Percentiles rank a stretch among this genome's conserved stretches.
Evolutionary conservation across 37 sponge, comb jelly and placozoan species (phyloP).

Genomic region (Halichondria panicea): DNA sequence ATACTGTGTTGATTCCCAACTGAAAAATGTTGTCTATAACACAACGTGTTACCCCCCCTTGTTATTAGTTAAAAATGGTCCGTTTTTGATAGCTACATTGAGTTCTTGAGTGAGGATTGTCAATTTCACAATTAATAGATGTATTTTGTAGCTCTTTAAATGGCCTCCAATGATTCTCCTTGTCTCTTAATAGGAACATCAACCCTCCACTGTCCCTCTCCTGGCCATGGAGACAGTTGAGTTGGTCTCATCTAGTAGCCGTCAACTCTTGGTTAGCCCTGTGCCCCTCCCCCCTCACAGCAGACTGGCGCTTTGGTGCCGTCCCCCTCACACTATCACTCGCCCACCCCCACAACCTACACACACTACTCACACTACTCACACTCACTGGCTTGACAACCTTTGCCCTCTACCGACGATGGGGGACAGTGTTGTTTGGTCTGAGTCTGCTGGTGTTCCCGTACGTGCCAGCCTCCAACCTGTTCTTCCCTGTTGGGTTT

Average conservation of each 20-base stretch:
- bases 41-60: no score
- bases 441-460: conserved; percentile 75
- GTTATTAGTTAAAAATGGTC: no score
- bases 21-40: no score
- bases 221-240: no score
- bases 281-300: conserved; percentile 66
- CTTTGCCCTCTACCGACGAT: not conserved
- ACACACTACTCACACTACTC: conserved; percentile 44
- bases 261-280: conserved; percentile 80
- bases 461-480: conserved; percentile 83
- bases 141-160: not conserved
- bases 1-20: no score
- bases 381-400: conserved; percentile 2
- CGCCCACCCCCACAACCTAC: conserved; percentile 67
- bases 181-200: not conserved
- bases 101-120: no score
- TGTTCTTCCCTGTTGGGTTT: conserved; percentile 92
- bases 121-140: no score
- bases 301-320: conserved; percentile 90
- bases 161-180: not conserved
- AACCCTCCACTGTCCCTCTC: no score
- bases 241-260: conserved; percentile 76
- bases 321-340: conserved; percentile 70
- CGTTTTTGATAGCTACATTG: no score
- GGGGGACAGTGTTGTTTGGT: conserved; percentile 34